These are phyloP conservation scores for Nephrotoma flavescens DNA, from an alignment of 2,888 invertebrate genomes.

Conservation along the genomic window DNA sequence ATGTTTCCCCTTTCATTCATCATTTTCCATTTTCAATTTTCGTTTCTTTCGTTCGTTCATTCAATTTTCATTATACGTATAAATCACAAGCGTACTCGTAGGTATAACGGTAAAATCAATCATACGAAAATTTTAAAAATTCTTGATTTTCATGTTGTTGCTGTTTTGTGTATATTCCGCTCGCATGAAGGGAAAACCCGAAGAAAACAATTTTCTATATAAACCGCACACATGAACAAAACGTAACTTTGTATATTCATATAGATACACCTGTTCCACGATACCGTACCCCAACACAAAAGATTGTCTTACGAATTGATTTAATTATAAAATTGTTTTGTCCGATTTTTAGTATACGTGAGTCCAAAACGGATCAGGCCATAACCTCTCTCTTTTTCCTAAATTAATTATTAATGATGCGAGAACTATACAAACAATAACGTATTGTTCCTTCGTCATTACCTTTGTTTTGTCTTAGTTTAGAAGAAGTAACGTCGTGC, in stretches of 20 bases:
- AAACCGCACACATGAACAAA: neutral
- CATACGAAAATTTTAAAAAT: neutral
- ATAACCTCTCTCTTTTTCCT: neutral
- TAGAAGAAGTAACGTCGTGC: neutral
- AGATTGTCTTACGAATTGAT: neutral
- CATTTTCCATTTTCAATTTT: neutral
- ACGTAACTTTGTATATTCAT: neutral
- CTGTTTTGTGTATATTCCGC: neutral
- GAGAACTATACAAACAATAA: neutral
- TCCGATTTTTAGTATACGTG: neutral
- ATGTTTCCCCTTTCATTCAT: neutral
- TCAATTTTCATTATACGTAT: neutral
- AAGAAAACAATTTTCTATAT: neutral
- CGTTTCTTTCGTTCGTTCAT: neutral
- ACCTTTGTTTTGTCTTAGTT: neutral
- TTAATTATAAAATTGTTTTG: neutral
- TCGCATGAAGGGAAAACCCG: neutral
- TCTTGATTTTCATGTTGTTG: neutral
- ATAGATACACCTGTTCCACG: neutral
- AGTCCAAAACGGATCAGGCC: neutral
- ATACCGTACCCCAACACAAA: neutral
- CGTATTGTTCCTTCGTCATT: no score
- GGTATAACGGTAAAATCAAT: neutral
- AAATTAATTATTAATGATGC: neutral
- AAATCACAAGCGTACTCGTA: neutral